A percentile compares a stretch with the other conserved stretches of the same genome.
Conservation (phyloP, 2,113 vertebrate genomes). For the Cinclus cinclus region DNA sequence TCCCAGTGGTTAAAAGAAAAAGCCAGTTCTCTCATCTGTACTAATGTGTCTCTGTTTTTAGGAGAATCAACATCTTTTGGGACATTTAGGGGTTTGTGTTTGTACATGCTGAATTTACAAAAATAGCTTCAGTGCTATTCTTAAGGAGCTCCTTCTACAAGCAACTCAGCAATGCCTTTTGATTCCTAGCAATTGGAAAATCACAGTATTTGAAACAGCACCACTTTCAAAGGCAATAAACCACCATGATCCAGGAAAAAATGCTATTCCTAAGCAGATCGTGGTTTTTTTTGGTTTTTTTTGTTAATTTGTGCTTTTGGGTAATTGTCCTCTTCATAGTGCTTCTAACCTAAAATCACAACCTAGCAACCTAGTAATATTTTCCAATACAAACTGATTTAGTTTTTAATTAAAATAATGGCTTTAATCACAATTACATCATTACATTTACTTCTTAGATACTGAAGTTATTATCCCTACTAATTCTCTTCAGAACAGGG, state of each 20-base stretch:
- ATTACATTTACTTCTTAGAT: background rate
- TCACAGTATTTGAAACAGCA: background rate
- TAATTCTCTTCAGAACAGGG: background rate
- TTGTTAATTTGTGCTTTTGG: background rate
- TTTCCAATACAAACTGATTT: slow-evolving; percentile 25
- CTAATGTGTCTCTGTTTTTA: slow-evolving; percentile 11
- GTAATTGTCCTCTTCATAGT: background rate
- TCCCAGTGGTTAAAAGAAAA: slow-evolving; percentile 38
- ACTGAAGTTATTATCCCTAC: background rate
- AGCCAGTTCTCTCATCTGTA: slow-evolving; percentile 20
- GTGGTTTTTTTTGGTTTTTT: background rate
- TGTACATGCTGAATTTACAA: background rate
- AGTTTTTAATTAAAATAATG: slow-evolving; percentile 37
- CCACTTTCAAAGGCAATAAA: slow-evolving; percentile 1
- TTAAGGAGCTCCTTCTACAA: background rate
- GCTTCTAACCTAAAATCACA: slow-evolving; percentile 23
- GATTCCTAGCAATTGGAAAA: background rate
- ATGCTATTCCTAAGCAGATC: background rate
- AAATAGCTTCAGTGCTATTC: slow-evolving; percentile 3
- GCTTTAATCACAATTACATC: background rate
- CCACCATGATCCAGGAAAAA: background rate
- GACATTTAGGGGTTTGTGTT: slow-evolving; percentile 6
- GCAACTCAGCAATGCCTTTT: background rate
- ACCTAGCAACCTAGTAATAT: background rate
- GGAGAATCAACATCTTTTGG: slow-evolving; percentile 40